A percentile compares a stretch with the other conserved stretches of the same genome.
Evolutionary conservation across 1,140 invertebrate genomes (phyloP).

Genomic region (Drosophila murphyi): DNA sequence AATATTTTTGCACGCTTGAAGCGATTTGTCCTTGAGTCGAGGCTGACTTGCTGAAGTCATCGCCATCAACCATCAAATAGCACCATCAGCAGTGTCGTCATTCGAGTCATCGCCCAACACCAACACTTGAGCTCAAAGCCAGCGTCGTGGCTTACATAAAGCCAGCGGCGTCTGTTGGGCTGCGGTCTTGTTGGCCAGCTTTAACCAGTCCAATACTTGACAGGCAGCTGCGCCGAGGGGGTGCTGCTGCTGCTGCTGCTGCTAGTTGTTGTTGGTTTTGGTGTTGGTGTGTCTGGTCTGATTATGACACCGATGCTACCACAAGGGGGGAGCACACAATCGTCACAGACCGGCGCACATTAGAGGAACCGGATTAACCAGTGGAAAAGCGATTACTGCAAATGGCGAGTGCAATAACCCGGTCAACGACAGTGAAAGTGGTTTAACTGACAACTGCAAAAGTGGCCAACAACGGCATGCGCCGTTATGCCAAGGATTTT

Average conservation of each 20-base stretch:
- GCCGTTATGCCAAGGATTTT: conserved; percentile 55
- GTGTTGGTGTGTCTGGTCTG: conserved; percentile 55
- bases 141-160: conserved; percentile 41
- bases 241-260: background rate
- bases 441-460: conserved; percentile 38
- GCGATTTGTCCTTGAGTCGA: conserved; percentile 76
- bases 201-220: conserved; percentile 17
- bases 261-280: conserved; percentile 9
- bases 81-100: background rate
- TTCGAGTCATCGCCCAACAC: conserved; percentile 39
- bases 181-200: conserved; percentile 15
- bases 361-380: conserved; percentile 81
- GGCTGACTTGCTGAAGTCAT: conserved; percentile 61
- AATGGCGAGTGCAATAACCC: conserved; percentile 74
- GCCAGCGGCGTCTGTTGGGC: conserved; percentile 21
- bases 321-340: conserved; percentile 23
- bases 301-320: conserved; percentile 76
- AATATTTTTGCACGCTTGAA: conserved; percentile 72
- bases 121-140: conserved; percentile 64
- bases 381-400: conserved; percentile 68
- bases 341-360: conserved; percentile 54
- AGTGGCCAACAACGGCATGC: conserved; percentile 47
- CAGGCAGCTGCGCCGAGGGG: conserved; percentile 6
- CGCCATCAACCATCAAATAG: background rate
- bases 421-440: conserved; percentile 78